A percentile compares a stretch with the other conserved stretches of the same genome.
phyloP scores from a whole-genome alignment of 2,113 vertebrate genomes.

The Tragelaphus buxtoni region DNA sequence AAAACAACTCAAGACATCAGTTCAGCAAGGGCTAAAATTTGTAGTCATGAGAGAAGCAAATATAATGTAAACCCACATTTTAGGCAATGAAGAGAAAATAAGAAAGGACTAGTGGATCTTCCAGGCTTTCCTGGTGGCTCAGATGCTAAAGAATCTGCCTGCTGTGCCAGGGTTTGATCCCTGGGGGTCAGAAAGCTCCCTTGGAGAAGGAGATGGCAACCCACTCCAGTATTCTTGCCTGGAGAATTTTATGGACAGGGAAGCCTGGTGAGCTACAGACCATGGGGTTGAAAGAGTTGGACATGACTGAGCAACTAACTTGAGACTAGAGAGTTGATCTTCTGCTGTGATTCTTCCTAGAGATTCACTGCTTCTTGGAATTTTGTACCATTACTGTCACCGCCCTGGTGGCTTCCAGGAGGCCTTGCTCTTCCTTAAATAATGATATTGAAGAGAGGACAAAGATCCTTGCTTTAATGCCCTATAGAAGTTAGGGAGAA shows the following conservation, averaged over 20 bases:
- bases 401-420: not conserved
- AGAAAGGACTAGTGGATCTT: not conserved
- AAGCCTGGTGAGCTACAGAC: not conserved
- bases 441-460: not conserved
- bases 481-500: accelerated
- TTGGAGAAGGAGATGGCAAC: not conserved
- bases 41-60: not conserved
- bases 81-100: not conserved
- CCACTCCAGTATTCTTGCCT: not conserved
- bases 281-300: not conserved
- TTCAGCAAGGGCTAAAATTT: not conserved
- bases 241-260: not conserved
- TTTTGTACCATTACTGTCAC: not conserved
- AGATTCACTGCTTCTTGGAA: not conserved
- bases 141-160: not conserved
- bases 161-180: accelerated
- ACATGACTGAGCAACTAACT: not conserved
- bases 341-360: not conserved
- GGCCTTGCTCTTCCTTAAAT: not conserved
- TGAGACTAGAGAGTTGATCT: not conserved
- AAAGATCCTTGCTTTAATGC: not conserved
- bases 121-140: not conserved
- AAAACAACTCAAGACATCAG: not conserved
- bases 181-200: not conserved
- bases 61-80: not conserved